Conservation (phyloP, 2,797 vertebrate genomes). For the Sebastes paucispinis region DNA sequence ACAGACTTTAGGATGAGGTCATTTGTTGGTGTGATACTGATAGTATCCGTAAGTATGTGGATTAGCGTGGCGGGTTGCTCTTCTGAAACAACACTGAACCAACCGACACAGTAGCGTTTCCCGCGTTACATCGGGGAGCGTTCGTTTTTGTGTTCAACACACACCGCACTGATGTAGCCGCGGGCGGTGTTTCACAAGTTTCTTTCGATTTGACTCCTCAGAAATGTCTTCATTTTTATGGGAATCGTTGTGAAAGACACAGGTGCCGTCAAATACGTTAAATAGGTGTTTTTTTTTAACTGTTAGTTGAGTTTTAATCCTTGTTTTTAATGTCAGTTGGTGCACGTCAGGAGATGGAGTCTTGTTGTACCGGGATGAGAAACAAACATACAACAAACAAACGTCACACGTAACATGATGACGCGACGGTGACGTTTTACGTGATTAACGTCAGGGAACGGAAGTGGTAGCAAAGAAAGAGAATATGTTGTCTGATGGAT, state of each 20-base stretch:
- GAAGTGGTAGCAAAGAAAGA: background rate
- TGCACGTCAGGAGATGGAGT: accelerated
- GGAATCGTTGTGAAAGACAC: background rate
- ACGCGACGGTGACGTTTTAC: constrained; percentile 21
- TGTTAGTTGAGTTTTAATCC: background rate
- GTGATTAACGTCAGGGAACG: background rate
- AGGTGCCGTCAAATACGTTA: accelerated
- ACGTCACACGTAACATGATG: constrained; percentile 10
- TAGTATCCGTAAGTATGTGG: background rate
- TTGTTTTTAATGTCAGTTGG: background rate
- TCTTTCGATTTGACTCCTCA: background rate
- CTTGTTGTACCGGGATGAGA: background rate
- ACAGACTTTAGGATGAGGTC: background rate
- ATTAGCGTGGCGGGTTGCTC: constrained; percentile 20
- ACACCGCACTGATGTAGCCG: background rate
- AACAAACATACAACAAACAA: accelerated
- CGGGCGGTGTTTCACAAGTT: background rate
- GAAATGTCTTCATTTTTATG: background rate
- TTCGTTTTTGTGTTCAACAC: constrained; percentile 14
- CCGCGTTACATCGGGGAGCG: constrained; percentile 64
- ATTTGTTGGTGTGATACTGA: background rate
- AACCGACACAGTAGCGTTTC: constrained; percentile 60
- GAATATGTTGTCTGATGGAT: too few species aligned
- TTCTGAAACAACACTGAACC: constrained; percentile 21
- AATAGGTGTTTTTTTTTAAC: accelerated